Conservation (phyloP, 2,797 vertebrate species). For the Serranus cabrilla region DNA sequence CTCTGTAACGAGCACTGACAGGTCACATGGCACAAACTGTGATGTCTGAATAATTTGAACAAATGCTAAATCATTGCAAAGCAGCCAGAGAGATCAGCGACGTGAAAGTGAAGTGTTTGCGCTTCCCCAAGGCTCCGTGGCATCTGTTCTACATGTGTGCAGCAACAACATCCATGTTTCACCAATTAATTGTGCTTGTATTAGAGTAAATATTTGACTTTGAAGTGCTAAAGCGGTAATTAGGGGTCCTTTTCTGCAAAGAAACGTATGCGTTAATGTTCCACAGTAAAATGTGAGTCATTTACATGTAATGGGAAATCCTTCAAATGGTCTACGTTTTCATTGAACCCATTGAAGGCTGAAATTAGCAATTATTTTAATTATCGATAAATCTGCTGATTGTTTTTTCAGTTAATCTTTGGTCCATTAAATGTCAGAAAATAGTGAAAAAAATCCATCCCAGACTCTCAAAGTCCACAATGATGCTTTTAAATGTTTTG, state of each 20-base stretch:
- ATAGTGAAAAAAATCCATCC: too few species aligned
- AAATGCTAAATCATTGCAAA: constrained; percentile 82
- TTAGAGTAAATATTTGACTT: constrained; percentile 82
- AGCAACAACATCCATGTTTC: constrained; percentile 77
- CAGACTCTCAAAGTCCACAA: too few species aligned
- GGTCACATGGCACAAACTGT: constrained; percentile 77
- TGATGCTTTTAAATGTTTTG: too few species aligned
- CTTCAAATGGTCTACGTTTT: constrained; percentile 10
- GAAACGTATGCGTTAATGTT: constrained; percentile 11
- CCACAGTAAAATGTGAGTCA: constrained; percentile 6
- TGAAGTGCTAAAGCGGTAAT: constrained; percentile 71
- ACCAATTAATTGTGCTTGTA: constrained; percentile 81
- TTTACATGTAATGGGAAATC: constrained; percentile 13
- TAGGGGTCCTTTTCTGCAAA: constrained; percentile 49
- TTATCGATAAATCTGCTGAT: too few species aligned
- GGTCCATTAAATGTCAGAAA: too few species aligned
- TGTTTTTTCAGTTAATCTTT: too few species aligned
- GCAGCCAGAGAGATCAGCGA: constrained; percentile 74
- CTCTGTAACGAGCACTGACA: constrained; percentile 72
- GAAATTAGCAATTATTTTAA: too few species aligned
- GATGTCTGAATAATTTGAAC: constrained; percentile 82
- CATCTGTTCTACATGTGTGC: constrained; percentile 84
- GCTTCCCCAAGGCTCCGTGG: constrained; percentile 83
- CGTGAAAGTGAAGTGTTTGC: constrained; percentile 77
- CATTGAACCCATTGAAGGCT: too few species aligned